phyloP scores from a whole-genome alignment of 2,888 invertebrate species.

The Ichneumoninae sp. region DNA sequence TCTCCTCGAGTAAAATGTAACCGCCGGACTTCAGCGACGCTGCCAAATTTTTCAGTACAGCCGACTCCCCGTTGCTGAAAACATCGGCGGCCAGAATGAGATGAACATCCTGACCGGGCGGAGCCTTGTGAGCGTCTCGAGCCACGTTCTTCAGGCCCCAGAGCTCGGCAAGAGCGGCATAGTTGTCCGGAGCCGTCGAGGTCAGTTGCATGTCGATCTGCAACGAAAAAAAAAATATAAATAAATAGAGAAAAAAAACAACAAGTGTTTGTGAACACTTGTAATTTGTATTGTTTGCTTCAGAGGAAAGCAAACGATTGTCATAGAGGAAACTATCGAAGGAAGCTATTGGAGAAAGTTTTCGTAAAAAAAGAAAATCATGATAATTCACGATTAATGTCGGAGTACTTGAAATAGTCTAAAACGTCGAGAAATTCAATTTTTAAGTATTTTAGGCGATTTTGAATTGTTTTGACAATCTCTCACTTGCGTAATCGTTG shows the following conservation, averaged over 20 bases:
- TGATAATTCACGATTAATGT: no score
- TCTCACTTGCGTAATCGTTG: no score
- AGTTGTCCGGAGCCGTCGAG: slow-evolving; percentile 86
- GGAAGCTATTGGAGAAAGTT: no score
- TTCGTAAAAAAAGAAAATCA: no score
- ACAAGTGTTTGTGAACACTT: no score
- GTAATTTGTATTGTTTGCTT: no score
- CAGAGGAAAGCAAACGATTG: no score
- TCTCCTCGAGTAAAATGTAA: slow-evolving; percentile 91
- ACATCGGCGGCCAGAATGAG: slow-evolving; percentile 89
- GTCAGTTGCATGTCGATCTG: slow-evolving; percentile 87
- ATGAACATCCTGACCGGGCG: slow-evolving; percentile 89
- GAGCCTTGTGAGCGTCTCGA: slow-evolving; percentile 87
- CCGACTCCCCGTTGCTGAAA: slow-evolving; percentile 85
- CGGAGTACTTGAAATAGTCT: no score
- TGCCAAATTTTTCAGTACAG: slow-evolving; percentile 86
- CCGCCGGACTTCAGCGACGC: slow-evolving; percentile 89
- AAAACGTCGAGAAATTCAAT: no score
- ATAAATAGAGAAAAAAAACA: slow-evolving; percentile 2
- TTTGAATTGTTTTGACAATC: no score
- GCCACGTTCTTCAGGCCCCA: slow-evolving; percentile 87
- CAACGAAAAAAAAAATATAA: slow-evolving; percentile 60
- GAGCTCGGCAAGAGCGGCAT: slow-evolving; percentile 86
- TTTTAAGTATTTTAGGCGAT: no score
- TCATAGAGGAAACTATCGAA: no score